Base-by-base conservation (phyloP, 2,797 vertebrate species). In the Pseudochirops cupreus region DNA sequence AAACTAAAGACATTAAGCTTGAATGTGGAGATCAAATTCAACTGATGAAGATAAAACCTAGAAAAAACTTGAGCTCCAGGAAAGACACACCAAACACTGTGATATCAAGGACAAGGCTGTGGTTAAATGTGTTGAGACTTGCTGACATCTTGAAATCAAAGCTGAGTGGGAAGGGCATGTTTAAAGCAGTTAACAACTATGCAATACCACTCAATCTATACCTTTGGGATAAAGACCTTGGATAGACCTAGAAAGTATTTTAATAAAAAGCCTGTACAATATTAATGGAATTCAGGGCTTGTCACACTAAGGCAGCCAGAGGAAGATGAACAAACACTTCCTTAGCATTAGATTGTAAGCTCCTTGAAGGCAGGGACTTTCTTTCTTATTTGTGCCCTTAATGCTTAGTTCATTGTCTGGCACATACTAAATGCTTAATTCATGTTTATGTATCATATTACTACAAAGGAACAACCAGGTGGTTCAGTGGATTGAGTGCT, bases 131-230 rank as follows among this genome's bases (percentile, higher is more conserved):
- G 39, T 50, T 87, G 74, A 82, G 74, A 50, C 39, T 50, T 87
- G 74, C 74, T 87, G 74, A 87, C 39, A 87, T 87, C 74, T 24
- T 87, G 74, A 87, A 87, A 87, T 87, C 74, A 50, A 87, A 87
- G 74, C 39, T 87, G 74, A 87, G 74, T 87, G 74, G 24, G 74
- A 87, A 50, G 74, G 39, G 26, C 39, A 4, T 24, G 39, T 82
- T 46, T 26, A 87, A 87, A 50, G 74, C 39, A 50, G 9, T 87
- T 87, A 87, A 74, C 67, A 39, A 50, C 39, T 87, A 26, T 26
- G 21, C 9, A 87, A 50, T 87, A 50, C 3, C 6, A 82, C 24
- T 50, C 74, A 50, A 87, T 87, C 39, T 87, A 50, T 26, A 87
- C 39, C 39, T 87, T 26, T 87, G 74, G 74, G 7, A 87, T 10